A percentile compares a stretch with the other conserved stretches of the same genome.
phyloP scores from a whole-genome alignment of 2,113 vertebrate species.

The Semnornis frantzii region DNA sequence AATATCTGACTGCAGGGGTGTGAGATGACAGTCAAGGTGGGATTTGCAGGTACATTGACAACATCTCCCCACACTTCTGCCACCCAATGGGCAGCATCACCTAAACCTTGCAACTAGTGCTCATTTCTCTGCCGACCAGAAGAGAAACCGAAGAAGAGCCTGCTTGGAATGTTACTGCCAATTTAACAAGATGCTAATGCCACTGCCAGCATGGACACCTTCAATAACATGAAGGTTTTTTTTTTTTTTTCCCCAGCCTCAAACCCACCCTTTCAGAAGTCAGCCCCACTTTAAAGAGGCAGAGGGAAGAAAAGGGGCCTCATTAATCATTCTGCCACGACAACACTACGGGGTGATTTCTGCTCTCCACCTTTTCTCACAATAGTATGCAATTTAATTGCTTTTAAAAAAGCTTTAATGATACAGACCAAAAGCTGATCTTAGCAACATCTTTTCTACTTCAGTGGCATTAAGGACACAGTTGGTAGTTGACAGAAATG shows the following conservation, averaged over 20 bases:
- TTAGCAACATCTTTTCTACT: slow-evolving; percentile 51
- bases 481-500: slow-evolving; percentile 47
- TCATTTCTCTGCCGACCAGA: background rate
- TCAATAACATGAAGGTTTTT: background rate
- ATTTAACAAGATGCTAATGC: slow-evolving; percentile 15
- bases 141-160: background rate
- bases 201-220: background rate
- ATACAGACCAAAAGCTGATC: slow-evolving; percentile 53
- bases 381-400: slow-evolving; percentile 67
- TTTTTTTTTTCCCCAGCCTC: background rate
- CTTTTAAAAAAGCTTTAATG: slow-evolving; percentile 52
- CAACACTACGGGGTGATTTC: slow-evolving; percentile 54
- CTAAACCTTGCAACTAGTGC: background rate
- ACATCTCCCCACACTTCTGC: background rate
- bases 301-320: background rate
- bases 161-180: background rate
- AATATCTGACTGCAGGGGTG: background rate
- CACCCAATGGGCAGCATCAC: background rate
- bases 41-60: background rate
- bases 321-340: slow-evolving; percentile 62
- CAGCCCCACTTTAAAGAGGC: slow-evolving; percentile 43
- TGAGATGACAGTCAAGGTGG: background rate
- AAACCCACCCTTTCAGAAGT: slow-evolving; percentile 38
- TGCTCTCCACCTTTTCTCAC: slow-evolving; percentile 38
- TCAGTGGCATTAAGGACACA: slow-evolving; percentile 53